phyloP scores from a whole-genome alignment of 2,888 invertebrate genomes.

The Drosophila mayaguana region DNA sequence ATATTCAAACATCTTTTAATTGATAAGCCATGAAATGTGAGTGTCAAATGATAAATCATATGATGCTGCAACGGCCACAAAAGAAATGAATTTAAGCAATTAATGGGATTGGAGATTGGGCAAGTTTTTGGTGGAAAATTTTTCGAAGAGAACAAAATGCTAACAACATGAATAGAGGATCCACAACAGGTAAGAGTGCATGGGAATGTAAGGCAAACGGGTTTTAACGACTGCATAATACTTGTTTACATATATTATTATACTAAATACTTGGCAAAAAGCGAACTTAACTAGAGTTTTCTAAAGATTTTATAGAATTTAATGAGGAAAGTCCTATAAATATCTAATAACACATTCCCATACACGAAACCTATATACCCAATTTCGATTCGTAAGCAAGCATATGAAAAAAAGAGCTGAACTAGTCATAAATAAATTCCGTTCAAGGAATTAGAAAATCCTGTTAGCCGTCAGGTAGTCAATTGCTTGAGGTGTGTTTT shows the following conservation, averaged over 20 bases:
- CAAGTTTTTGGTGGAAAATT: conserved; percentile 13
- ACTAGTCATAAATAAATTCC: conserved; percentile 11
- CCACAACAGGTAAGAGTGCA: conserved; percentile 34
- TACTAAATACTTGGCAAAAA: too few species aligned
- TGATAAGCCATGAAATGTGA: conserved; percentile 68
- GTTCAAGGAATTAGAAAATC: conserved; percentile 64
- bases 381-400: background rate
- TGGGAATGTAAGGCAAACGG: background rate
- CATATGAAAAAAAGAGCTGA: background rate
- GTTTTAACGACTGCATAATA: background rate
- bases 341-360: background rate
- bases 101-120: conserved; percentile 27
- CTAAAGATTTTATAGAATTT: background rate
- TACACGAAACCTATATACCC: background rate
- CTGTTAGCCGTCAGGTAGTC: conserved; percentile 63
- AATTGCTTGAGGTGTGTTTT: conserved; percentile 43
- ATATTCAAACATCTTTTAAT: conserved; percentile 48
- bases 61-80: conserved; percentile 22
- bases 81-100: conserved; percentile 38
- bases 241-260: too few species aligned
- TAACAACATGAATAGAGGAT: background rate
- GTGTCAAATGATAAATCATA: conserved; percentile 72
- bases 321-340: background rate
- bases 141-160: conserved; percentile 10
- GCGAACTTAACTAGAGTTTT: background rate